These are phyloP conservation scores for Echeneis naucrates DNA, from an alignment of 2,797 vertebrate species.

Conservation along the genomic window DNA sequence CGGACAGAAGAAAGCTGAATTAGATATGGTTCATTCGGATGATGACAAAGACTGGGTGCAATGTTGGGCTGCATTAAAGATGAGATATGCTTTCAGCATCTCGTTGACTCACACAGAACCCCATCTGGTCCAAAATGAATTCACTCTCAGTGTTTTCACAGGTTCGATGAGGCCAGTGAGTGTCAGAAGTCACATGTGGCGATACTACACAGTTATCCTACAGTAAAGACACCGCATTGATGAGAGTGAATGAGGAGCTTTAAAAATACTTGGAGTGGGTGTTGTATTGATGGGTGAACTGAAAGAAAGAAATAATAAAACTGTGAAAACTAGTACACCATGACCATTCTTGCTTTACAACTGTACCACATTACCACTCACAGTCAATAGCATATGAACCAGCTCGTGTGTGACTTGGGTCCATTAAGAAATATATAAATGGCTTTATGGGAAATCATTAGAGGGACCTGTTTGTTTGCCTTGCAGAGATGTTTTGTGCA, in stretches of 20 bases:
- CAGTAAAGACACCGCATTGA: slow-evolving; percentile 13
- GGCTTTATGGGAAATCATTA: slow-evolving; percentile 75
- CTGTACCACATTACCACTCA: slow-evolving; percentile 30
- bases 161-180: background rate
- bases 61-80: background rate
- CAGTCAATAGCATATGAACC: slow-evolving; percentile 43
- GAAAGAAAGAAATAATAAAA: slow-evolving; percentile 39
- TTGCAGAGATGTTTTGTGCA: slow-evolving; percentile 58
- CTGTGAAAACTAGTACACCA: slow-evolving; percentile 25
- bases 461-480: slow-evolving; percentile 62
- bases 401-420: slow-evolving; percentile 29
- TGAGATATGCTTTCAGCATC: background rate
- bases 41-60: background rate
- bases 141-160: slow-evolving; percentile 1
- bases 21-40: background rate
- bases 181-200: background rate
- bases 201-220: background rate
- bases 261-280: slow-evolving; percentile 13
- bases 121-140: background rate
- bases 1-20: background rate
- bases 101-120: background rate
- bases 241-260: slow-evolving; percentile 22
- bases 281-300: slow-evolving; percentile 35
- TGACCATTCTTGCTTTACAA: slow-evolving; percentile 35
- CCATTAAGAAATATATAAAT: slow-evolving; percentile 51